Conservation (phyloP, 2,797 vertebrate genomes). For the Chloroceryle inda region DNA sequence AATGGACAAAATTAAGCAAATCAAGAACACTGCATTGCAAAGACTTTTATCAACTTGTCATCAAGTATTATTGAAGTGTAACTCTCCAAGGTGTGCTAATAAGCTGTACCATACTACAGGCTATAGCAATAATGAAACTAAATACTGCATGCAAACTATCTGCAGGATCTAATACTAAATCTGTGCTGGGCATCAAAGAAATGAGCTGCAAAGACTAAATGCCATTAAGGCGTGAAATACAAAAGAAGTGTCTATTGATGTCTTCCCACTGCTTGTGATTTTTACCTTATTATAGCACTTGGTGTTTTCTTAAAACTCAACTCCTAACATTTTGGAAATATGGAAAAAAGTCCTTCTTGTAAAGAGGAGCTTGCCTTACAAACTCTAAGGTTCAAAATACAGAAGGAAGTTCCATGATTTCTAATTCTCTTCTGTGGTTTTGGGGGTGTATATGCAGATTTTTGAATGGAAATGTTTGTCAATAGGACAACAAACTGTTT, state of each 20-base stretch:
- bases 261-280: neutral
- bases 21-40: neutral
- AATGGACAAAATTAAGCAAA: neutral
- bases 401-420: neutral
- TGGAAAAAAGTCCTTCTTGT: neutral
- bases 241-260: neutral
- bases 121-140: neutral
- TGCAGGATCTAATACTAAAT: neutral
- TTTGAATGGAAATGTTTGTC: neutral
- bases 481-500: neutral
- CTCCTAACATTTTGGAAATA: neutral
- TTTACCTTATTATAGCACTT: neutral
- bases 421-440: neutral
- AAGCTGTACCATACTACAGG: neutral
- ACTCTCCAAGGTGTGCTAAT: neutral
- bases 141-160: neutral
- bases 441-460: neutral
- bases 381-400: neutral
- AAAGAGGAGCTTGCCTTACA: neutral
- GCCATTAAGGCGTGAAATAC: neutral
- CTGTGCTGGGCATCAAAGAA: neutral
- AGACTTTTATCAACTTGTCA: neutral
- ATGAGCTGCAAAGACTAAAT: neutral
- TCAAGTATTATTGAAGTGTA: neutral
- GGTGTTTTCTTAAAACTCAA: neutral